A percentile compares a stretch with the other conserved stretches of the same genome.
Conservation (phyloP, 2,113 vertebrate genomes). For the Crypturellus undulatus region DNA sequence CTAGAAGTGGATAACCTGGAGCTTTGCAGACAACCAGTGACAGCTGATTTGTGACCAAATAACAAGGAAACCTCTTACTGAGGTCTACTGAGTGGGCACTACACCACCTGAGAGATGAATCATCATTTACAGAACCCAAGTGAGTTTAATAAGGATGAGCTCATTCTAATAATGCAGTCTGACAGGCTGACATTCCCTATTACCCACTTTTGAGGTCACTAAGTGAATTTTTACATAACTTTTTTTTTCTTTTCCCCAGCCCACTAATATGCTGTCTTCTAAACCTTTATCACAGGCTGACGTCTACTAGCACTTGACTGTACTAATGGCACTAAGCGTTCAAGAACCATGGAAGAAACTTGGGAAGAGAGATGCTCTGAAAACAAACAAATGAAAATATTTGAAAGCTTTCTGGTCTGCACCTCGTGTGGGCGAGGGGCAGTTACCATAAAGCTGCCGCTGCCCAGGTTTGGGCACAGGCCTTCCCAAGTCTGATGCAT, state of each 20-base stretch:
- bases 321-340: background rate
- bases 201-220: conserved; percentile 24
- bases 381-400: background rate
- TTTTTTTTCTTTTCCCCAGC: background rate
- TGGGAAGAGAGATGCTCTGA: background rate
- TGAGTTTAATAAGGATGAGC: background rate
- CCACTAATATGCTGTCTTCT: background rate
- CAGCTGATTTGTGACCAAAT: background rate
- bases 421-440: background rate
- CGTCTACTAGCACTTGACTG: background rate
- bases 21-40: background rate
- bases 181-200: conserved; percentile 27
- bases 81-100: background rate
- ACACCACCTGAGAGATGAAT: conserved; percentile 2
- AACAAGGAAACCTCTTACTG: background rate
- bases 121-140: conserved; percentile 24
- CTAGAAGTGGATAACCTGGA: conserved; percentile 27
- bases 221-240: background rate
- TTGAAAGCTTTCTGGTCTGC: background rate
- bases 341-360: background rate
- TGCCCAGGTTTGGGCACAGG: background rate
- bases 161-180: conserved; percentile 20
- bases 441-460: background rate
- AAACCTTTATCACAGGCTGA: background rate
- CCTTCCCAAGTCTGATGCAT: background rate